phyloP scores from a whole-genome alignment of 2,113 vertebrate species.

The Clupea harengus region DNA sequence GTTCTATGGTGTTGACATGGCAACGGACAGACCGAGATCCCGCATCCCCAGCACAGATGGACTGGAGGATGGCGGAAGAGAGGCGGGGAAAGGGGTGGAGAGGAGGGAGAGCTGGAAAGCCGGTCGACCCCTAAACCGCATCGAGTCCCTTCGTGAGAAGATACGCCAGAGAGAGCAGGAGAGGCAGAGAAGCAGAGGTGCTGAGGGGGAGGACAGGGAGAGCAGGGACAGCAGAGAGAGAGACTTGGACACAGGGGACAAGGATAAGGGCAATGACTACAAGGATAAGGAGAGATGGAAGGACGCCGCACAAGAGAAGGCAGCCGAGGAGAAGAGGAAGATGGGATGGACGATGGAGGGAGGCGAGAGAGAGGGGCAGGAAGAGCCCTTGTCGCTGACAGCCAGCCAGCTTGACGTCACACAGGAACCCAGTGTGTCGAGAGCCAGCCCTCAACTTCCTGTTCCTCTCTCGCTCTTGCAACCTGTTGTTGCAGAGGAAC shows the following conservation, averaged over 20 bases:
- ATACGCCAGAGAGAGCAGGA: conserved; percentile 61
- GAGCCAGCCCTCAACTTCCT: conserved; percentile 72
- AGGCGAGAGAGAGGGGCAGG: conserved; percentile 53
- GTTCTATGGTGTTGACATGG: conserved; percentile 66
- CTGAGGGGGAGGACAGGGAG: conserved; percentile 27
- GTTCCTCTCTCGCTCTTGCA: conserved; percentile 57
- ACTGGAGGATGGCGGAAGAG: conserved; percentile 36
- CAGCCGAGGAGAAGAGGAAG: conserved; percentile 27
- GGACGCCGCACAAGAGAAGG: neutral
- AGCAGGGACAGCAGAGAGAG: conserved; percentile 31
- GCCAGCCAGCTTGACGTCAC: conserved; percentile 59
- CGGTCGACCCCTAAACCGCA: conserved; percentile 65
- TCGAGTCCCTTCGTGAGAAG: conserved; percentile 68
- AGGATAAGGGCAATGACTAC: neutral
- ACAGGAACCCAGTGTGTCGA: conserved; percentile 64
- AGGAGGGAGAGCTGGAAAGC: conserved; percentile 66
- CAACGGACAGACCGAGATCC: conserved; percentile 38
- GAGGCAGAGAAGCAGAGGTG: conserved; percentile 41
- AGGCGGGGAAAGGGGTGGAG: conserved; percentile 47
- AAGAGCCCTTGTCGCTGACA: conserved; percentile 54
- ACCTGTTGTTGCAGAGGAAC: conserved; percentile 57
- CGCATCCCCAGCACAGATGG: conserved; percentile 38
- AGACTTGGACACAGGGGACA: neutral
- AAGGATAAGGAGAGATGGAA: neutral
- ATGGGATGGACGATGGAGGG: conserved; percentile 45